Base-by-base conservation (phyloP, 2,113 vertebrate genomes). In the Pangasianodon hypophthalmus region DNA sequence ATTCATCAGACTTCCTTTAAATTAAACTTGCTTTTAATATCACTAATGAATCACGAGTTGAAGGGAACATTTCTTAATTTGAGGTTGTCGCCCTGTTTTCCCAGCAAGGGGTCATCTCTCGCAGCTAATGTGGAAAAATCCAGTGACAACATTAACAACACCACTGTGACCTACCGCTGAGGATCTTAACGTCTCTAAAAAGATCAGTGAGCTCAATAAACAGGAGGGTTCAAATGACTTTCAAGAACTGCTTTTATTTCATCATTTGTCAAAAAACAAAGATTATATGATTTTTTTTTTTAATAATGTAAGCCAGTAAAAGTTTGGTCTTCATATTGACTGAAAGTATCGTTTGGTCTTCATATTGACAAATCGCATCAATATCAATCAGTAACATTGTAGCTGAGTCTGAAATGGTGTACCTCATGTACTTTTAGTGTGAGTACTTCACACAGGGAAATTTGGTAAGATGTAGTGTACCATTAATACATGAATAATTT, bases 201-300 rank as follows among this genome's bases (percentile, higher is more conserved):
- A 87, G 54, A 87, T 44, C 52, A 87, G 41, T n/a, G 71, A n/a
- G 86, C 8, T 52, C 64, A 56, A 32, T 32, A 81, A 81, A 81
- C 5, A 52, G 79, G 79, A 52, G 26, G 44, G 84, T 32, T 52
- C 41, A 64, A 50, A n/a, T 24, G 44, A 21, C 24, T 71, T 69
- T 71, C 64, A 52, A n/a, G 5, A 52, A 9, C 14, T 7, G 48
- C 2, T 81, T 81, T 52, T 54, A 29, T n/a, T 80, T 81, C 10
- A 29, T 80, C 4, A 5, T 81, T 81, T 18, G 13, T 32, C 29
- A 52, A 52, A 14, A 13, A 50, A 13, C 8, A 11, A 26, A 29
- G 13, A 50, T n/a, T 13, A 50, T 79, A 50, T 46, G 75, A 50
- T 37, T 18, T 71, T 75, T 71, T 71, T 37, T 7, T 19, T 19